Conservation (phyloP, 2,797 vertebrate genomes). For the Eremophila alpestris region DNA sequence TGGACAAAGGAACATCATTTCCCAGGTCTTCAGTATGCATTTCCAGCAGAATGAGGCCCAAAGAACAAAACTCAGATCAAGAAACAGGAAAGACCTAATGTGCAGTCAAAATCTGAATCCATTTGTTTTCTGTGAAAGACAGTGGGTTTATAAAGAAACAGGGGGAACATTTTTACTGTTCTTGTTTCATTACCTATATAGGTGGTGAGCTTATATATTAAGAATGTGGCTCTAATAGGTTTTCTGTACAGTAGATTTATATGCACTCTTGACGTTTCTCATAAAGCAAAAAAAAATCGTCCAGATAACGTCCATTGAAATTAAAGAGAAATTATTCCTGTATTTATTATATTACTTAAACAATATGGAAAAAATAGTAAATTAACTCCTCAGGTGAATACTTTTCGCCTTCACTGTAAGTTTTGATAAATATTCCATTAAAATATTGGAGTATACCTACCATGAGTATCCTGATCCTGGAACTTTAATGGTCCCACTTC, state of each 20-base stretch:
- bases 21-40: neutral
- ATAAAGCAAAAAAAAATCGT: neutral
- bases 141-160: neutral
- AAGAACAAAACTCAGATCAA: neutral
- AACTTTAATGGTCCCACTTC: neutral
- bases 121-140: neutral
- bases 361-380: neutral
- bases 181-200: neutral
- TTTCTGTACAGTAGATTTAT: neutral
- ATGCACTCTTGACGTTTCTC: neutral
- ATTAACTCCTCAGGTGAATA: neutral
- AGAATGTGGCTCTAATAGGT: neutral
- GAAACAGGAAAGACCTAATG: neutral
- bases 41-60: neutral
- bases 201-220: neutral
- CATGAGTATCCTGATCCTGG: neutral
- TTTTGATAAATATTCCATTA: neutral
- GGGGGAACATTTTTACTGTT: neutral
- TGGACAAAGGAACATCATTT: accelerated
- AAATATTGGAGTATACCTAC: neutral
- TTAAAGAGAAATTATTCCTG: neutral
- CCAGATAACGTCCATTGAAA: neutral
- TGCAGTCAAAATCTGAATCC: neutral
- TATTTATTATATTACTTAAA: neutral
- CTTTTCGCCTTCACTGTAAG: neutral